These are phyloP conservation scores for Pristiophorus japonicus DNA, from an alignment of 2,113 vertebrate genomes.

Conservation along the genomic window DNA sequence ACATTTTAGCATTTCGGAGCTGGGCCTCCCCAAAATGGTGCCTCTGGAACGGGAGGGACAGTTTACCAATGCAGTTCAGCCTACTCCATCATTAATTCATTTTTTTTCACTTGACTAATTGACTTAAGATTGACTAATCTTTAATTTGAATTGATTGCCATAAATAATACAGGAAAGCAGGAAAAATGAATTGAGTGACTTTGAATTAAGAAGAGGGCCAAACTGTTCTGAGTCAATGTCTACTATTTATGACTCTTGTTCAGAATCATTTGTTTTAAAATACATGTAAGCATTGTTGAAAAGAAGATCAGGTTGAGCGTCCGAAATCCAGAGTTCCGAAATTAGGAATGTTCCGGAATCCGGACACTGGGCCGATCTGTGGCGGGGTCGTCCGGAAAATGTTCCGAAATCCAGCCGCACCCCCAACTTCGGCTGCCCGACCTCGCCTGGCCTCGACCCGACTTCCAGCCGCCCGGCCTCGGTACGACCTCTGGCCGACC, in stretches of 20 bases:
- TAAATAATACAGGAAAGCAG: background rate
- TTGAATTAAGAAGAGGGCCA: background rate
- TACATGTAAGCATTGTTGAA: background rate
- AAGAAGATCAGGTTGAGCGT: too few species aligned
- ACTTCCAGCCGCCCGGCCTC: too few species aligned
- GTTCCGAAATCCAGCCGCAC: too few species aligned
- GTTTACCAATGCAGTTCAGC: background rate
- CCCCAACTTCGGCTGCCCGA: too few species aligned
- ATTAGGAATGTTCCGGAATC: too few species aligned
- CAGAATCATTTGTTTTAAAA: background rate
- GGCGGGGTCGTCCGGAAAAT: too few species aligned
- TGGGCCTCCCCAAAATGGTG: background rate
- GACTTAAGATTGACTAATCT: background rate
- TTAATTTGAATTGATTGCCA: background rate
- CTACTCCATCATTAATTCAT: background rate
- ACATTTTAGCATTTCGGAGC: background rate
- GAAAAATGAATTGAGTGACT: background rate
- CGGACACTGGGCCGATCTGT: too few species aligned
- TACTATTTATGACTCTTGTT: background rate
- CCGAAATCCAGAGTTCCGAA: too few species aligned
- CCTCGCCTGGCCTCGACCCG: too few species aligned
- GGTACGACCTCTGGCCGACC: too few species aligned
- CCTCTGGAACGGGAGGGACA: background rate
- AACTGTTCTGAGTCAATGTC: background rate
- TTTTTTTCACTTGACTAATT: background rate